A percentile compares a stretch with the other conserved stretches of the same genome.
These are phyloP conservation scores for Dynastes grantii DNA, from an alignment of 2,888 invertebrate genomes.

Conservation along the genomic window DNA sequence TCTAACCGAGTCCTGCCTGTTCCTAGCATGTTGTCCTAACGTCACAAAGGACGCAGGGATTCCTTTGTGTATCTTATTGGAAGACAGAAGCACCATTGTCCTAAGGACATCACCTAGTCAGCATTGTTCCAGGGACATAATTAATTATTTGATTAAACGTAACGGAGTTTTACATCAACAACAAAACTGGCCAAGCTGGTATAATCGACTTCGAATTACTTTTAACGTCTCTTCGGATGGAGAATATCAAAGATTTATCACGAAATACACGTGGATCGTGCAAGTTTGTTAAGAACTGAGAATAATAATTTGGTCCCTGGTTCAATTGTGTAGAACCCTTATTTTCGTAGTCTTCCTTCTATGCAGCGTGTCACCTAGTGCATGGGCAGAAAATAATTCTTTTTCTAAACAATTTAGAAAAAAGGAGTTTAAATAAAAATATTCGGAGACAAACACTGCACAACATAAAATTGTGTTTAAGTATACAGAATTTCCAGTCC, in stretches of 20 bases:
- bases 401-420: too few relatives aligned
- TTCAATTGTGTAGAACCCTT: too few relatives aligned
- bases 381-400: too few relatives aligned
- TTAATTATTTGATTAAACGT: conserved; percentile 55
- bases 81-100: conserved; percentile 57
- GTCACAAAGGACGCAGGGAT: conserved; percentile 58
- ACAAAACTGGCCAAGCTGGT: conserved; percentile 16
- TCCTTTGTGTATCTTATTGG: conserved; percentile 57
- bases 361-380: too few relatives aligned
- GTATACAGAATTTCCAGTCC: too few relatives aligned
- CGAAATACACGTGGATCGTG: too few relatives aligned
- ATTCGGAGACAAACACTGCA: too few relatives aligned
- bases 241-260: background rate
- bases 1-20: conserved; percentile 52
- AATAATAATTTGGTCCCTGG: too few relatives aligned
- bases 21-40: conserved; percentile 57
- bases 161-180: conserved; percentile 51
- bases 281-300: too few relatives aligned
- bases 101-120: conserved; percentile 53
- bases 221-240: background rate
- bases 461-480: too few relatives aligned
- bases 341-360: too few relatives aligned
- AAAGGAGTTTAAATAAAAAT: too few relatives aligned
- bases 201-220: conserved; percentile 37
- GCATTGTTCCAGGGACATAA: conserved; percentile 54